Evolutionary conservation across 2,888 invertebrate species (phyloP), one percentile per base, ranked within the genome.

Genomic region (Galerucella nymphaeae): DNA sequence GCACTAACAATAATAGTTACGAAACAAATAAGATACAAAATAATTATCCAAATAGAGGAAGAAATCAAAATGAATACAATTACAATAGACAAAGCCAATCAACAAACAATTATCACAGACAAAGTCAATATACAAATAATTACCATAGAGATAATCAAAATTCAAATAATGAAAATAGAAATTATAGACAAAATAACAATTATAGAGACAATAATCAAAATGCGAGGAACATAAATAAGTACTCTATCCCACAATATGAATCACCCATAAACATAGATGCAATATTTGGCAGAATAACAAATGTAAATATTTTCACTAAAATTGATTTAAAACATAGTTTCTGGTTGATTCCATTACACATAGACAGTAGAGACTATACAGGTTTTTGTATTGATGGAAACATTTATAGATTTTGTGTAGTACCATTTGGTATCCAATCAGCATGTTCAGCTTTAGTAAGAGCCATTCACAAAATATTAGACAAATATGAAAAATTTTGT

Each of bases 371-470:
- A 30, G 30, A 30, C 30, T 30, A 30, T 30, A 30, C 30, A 30
- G 30, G 30, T 30, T 30, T 30, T 30, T 30, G 30, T 30, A 30
- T 30, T 30, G 30, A 30, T 30, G 30, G 30, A 30, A 30, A 30
- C 30, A 30, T 30, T 30, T 30, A 30, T 30, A 30, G 30, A 30
- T 30, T 30, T 30, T 30, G 55, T 10, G 55, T 55, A 16, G 55
- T 55, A 18, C 55, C 55, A 16, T 55, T 16, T 55, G 55, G 55
- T 55, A 16, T 55, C 10, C 14, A 16, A 10, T 16, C n/a, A 16
- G n/a, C 55, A 10, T 16, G 55, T 55, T 16, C n/a, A 16, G 55
- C 55, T 16, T 55, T 55, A 55, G 55, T 55, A 16, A 55, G 55
- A 10, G 55, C 55, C 10, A 14, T 55, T 10, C 55, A 55, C 16